These are phyloP conservation scores for Pelvicachromis taeniatus DNA, from an alignment of 2,113 vertebrate species.

Conservation along the genomic window DNA sequence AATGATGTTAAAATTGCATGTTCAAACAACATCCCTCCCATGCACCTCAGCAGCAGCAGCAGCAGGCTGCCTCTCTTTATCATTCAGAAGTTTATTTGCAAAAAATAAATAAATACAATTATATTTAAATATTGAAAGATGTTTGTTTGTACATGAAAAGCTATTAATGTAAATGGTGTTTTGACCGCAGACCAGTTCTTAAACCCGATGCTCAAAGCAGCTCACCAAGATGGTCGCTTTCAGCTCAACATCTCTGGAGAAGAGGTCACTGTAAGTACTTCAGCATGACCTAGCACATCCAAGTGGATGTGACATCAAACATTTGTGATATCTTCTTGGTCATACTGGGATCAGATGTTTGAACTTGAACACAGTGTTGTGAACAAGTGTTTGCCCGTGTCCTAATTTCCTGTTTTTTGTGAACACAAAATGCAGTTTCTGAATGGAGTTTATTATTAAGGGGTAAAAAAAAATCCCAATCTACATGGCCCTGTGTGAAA, in stretches of 20 bases:
- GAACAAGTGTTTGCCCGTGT: background rate
- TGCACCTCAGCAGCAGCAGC: background rate
- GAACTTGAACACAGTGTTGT: background rate
- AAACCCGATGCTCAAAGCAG: constrained; percentile 69
- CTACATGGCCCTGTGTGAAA: too few species aligned
- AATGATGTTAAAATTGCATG: background rate
- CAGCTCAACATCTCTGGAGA: constrained; percentile 62
- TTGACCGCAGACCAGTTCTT: constrained; percentile 70
- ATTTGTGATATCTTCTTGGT: background rate
- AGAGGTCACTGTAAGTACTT: constrained; percentile 72
- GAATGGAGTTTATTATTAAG: too few species aligned
- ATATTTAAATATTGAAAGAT: background rate
- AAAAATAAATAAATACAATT: background rate
- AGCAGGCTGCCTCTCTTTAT: background rate
- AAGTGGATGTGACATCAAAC: background rate
- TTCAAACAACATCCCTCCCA: background rate
- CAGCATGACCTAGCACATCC: background rate
- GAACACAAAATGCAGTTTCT: too few species aligned
- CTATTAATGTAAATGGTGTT: background rate
- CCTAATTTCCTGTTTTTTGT: background rate
- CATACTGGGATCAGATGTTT: background rate
- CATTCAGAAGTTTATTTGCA: background rate
- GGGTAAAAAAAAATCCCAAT: too few species aligned
- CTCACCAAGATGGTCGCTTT: constrained; percentile 76
- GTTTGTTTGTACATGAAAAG: background rate